phyloP scores from a whole-genome alignment of 1,140 invertebrate genomes.

The Atopsyche davidsoni region DNA sequence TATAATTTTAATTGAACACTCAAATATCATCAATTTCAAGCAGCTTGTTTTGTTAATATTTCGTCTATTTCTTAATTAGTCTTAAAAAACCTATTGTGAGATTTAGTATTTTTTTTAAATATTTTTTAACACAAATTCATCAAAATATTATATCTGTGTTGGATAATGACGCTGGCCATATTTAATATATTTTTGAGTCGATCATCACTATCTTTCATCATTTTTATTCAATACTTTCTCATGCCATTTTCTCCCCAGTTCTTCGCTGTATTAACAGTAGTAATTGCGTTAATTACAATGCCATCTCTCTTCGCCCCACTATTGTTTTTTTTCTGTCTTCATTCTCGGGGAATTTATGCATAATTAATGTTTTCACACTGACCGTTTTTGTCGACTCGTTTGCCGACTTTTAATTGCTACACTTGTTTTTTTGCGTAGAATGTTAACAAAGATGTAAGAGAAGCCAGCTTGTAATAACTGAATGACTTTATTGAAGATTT shows the following conservation, averaged over 20 bases:
- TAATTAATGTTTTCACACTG: slow-evolving; percentile 25
- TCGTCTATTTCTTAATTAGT: too few relatives aligned
- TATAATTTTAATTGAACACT: too few relatives aligned
- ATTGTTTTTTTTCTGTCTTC: slow-evolving; percentile 14
- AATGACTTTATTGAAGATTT: too few relatives aligned
- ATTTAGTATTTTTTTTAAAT: too few relatives aligned
- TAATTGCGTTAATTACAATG: not conserved
- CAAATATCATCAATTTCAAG: too few relatives aligned
- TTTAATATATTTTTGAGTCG: not conserved
- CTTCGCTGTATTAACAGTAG: not conserved
- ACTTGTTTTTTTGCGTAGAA: slow-evolving; percentile 7
- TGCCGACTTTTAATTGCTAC: slow-evolving; percentile 20
- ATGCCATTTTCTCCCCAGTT: not conserved
- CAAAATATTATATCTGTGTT: too few relatives aligned
- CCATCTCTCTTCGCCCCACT: not conserved
- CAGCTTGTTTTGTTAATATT: too few relatives aligned
- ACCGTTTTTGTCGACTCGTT: slow-evolving; percentile 14
- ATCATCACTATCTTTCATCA: not conserved
- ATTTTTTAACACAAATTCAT: too few relatives aligned
- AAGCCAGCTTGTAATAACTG: too few relatives aligned
- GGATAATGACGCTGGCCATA: not conserved
- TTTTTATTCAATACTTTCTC: not conserved
- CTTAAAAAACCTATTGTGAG: too few relatives aligned
- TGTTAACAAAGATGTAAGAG: too few relatives aligned
- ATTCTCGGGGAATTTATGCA: slow-evolving; percentile 13